phyloP scores from a whole-genome alignment of 53 echinoderm and acorn worm species.

The Paracentrotus lividus region DNA sequence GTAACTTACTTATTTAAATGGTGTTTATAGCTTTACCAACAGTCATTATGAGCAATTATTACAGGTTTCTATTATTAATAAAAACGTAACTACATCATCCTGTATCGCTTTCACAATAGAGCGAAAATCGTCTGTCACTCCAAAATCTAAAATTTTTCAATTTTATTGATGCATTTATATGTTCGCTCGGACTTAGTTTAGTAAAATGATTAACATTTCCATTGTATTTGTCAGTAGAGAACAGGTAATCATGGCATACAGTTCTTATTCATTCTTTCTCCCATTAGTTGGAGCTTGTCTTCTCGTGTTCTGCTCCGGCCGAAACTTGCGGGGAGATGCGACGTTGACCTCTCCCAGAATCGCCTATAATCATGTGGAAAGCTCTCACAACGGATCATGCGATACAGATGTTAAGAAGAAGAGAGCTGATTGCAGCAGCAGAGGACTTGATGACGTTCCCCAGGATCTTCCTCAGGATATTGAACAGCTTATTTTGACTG shows the following conservation, averaged over 20 bases:
- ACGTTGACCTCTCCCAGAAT: background rate
- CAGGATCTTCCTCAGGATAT: background rate
- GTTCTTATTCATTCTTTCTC: background rate
- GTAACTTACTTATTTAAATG: too few species aligned
- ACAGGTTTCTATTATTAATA: too few species aligned
- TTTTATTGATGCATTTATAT: too few species aligned
- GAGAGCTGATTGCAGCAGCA: background rate
- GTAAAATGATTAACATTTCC: background rate
- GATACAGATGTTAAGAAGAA: background rate
- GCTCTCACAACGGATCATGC: background rate
- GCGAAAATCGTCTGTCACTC: too few species aligned
- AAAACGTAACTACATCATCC: too few species aligned
- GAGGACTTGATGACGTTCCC: background rate
- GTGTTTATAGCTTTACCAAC: too few species aligned
- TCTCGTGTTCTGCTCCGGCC: background rate
- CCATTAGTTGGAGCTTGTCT: background rate
- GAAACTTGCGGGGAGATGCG: background rate
- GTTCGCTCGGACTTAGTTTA: too few species aligned
- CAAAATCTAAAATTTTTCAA: too few species aligned
- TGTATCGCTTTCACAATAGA: too few species aligned
- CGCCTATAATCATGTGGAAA: too few species aligned
- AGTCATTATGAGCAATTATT: too few species aligned
- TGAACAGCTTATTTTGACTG: background rate
- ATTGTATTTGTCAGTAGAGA: background rate
- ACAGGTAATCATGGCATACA: background rate